Base-by-base conservation (phyloP, 2,113 vertebrate genomes). In the Ciconia boyciana region DNA sequence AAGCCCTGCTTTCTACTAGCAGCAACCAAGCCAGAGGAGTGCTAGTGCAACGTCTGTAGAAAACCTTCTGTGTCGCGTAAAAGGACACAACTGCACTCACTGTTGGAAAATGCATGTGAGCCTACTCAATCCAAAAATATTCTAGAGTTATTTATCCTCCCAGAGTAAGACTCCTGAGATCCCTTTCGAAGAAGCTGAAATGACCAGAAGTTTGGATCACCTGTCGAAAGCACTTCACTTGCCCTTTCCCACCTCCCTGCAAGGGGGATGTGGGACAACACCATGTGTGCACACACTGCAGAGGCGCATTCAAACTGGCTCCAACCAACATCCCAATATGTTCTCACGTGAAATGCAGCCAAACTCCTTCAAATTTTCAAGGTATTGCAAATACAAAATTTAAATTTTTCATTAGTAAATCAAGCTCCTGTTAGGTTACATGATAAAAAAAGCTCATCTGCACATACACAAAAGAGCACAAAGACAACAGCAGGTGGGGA, bases 201-300 rank as follows among this genome's bases (percentile, higher is more conserved):
- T 65, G 32, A 91, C 16, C 21, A 54, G 31, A 60, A 82, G 7
- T 68, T 91, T 64, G 49, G 34, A 79, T 90, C 24, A 58, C 11
- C 65, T 44, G 21, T 20, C 31, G 41, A 31, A 71, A 36, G 18
- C 39, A 17, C 32, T 28, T 29, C 41, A 46, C 15, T 22, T 48
- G 48, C 46, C 39, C 62, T 75, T 75, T 75, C 68, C 29, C 57
- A 75, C n/a, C 16, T 57, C 44, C n/a, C 36, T 68, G 28, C 31
- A 49, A 19, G 31, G 57, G 10, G 14, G 5, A 68, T 15, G 12
- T 25, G 55, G 25, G n/a, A 79, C 10, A 5, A 41, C 41, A 61
- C 39, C 57, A 26, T 2, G 24, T 3, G 0, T 28, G 51, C 1
- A 1, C 31, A 26, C 26, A 25, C 43, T 52, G 28, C 0, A 0